Evolutionary conservation across 2,888 invertebrate genomes (phyloP), one percentile per base, ranked within the genome.

Genomic region (Abrostola tripartita): DNA sequence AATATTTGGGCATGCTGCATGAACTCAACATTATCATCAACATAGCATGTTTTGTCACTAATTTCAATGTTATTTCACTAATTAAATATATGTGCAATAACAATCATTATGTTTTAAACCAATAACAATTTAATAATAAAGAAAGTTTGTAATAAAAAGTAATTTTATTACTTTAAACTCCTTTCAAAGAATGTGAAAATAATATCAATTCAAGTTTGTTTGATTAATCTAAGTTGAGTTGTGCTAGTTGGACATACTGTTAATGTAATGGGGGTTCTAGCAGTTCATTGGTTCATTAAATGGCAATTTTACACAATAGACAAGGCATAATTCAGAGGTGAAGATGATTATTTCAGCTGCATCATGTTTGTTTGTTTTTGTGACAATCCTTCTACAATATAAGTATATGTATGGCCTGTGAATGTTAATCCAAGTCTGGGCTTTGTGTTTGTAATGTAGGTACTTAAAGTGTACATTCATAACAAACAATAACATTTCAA

Each of bases 1-100:
- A 70, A 47, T 8, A 24, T 24, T 24, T 14, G 14, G 14, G 44
- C 44, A 24, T 47, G 44, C 9, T 24, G 44, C 44, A 47, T 47
- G 44, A 14, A 47, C 44, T 1, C 44, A 47, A 47, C 44, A 44
- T 14, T 9, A 8, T 8, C 14, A 42, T 42, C 12, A 14, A 14
- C 14, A 14, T 44, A 14, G n/a, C 12, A 47, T 47, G 24, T 24
- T 9, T 47, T 47, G 24, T 47, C 8, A 24, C 14, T 47, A 9
- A 47, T 47, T 47, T 14, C 24, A 47, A 47, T 47, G 44, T 24
- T 6, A 42, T 42, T 42, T 47, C 4, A 24, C 24, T 24, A 24
- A 24, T 24, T 24, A 2, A 24, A 2, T 4, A 1, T 24, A 24
- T 24, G 24, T 24, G 24, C 24, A 24, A 24, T 24, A 24, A 24